Conservation (phyloP, 2,888 invertebrate genomes). For the Drosophila formosana region DNA sequence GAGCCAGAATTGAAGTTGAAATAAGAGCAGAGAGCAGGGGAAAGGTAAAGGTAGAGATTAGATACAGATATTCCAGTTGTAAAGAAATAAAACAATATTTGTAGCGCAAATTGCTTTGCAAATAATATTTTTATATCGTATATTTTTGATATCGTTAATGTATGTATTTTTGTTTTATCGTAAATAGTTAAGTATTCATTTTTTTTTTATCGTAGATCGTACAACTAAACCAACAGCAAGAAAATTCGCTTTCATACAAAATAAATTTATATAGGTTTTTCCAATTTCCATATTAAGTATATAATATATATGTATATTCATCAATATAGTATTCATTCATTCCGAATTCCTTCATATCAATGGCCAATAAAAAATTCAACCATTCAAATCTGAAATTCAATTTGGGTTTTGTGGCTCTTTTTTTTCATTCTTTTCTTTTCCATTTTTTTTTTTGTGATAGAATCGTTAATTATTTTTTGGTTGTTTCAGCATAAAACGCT, state of each 20-base stretch:
- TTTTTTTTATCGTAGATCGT: constrained; percentile 55
- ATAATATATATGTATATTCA: constrained; percentile 39
- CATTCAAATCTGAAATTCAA: constrained; percentile 40
- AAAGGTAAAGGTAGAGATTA: constrained; percentile 44
- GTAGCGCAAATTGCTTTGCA: constrained; percentile 30
- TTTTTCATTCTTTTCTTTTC: constrained; percentile 10
- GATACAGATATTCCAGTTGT: constrained; percentile 27
- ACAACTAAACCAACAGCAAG: constrained; percentile 79
- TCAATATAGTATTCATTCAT: constrained; percentile 25
- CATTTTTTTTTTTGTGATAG: constrained; percentile 38
- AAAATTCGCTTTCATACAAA: constrained; percentile 79
- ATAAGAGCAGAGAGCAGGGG: constrained; percentile 25
- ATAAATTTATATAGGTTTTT: constrained; percentile 59
- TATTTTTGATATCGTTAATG: constrained; percentile 70
- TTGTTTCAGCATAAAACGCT: constrained; percentile 76
- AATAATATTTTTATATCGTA: constrained; percentile 55
- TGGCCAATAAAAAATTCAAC: constrained; percentile 41
- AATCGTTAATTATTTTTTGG: constrained; percentile 65
- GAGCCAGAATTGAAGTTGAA: constrained; percentile 42
- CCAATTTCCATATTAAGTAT: constrained; percentile 53
- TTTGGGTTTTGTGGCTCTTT: constrained; percentile 59
- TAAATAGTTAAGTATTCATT: constrained; percentile 38
- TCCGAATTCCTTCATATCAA: constrained; percentile 31
- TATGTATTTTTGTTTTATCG: constrained; percentile 57
- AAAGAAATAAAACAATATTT: constrained; percentile 67